Conservation (phyloP, 2,888 invertebrate species). For the Drosophila buzzatii region DNA sequence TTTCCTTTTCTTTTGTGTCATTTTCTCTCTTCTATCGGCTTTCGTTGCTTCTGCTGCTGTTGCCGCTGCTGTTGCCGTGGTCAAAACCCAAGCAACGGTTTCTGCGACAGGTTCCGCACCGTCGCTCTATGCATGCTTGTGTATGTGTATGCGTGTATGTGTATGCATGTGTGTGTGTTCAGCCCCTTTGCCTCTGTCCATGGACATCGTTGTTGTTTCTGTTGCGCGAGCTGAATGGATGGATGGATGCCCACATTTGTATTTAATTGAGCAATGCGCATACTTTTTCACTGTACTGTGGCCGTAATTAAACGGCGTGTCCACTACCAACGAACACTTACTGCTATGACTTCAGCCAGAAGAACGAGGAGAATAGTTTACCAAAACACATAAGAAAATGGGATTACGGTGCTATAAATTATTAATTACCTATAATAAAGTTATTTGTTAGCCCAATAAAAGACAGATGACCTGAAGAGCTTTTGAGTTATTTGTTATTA, state of each 20-base stretch:
- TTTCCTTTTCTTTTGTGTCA: conserved; percentile 50
- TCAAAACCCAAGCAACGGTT: conserved; percentile 66
- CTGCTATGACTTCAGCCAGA: conserved; percentile 16
- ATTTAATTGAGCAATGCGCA: conserved; percentile 76
- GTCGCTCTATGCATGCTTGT: conserved; percentile 34
- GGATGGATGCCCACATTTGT: conserved; percentile 74
- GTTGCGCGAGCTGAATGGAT: conserved; percentile 56
- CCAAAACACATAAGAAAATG: not conserved
- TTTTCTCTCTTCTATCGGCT: conserved; percentile 58
- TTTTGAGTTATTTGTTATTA: not conserved
- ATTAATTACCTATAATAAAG: not conserved
- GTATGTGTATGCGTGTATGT: not conserved
- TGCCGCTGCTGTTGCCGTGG: conserved; percentile 57
- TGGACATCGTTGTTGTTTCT: conserved; percentile 27
- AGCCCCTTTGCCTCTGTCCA: conserved; percentile 23
- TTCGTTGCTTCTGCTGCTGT: conserved; percentile 47
- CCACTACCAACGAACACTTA: conserved; percentile 26
- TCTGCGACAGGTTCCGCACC: conserved; percentile 73
- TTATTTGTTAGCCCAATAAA: not conserved
- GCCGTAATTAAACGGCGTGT: conserved; percentile 58
- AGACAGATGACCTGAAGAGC: not conserved
- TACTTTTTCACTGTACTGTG: conserved; percentile 57
- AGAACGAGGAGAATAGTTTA: conserved; percentile 18
- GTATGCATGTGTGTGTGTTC: conserved; percentile 5
- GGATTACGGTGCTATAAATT: not conserved